phyloP scores from a whole-genome alignment of 2,888 invertebrate species.

The Itoplectis maculator region DNA sequence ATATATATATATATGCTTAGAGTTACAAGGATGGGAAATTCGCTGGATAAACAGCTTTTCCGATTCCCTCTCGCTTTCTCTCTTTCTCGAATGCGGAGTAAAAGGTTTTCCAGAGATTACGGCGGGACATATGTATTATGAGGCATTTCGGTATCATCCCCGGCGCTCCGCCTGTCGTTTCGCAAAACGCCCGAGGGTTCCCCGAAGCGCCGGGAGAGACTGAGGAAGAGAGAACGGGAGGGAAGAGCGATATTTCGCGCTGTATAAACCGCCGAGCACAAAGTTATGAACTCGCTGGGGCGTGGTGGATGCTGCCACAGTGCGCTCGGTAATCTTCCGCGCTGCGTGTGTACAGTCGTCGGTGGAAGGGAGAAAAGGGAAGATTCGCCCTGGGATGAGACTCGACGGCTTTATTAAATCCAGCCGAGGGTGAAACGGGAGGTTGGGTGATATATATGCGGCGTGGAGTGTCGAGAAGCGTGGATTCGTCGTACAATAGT shows the following conservation, averaged over 20 bases:
- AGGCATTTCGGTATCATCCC: constrained; percentile 11
- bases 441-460: neutral
- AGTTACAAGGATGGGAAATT: neutral
- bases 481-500: neutral
- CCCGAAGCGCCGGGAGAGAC: neutral
- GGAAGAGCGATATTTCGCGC: neutral
- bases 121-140: constrained; percentile 8
- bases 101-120: constrained; percentile 20
- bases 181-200: constrained; percentile 12
- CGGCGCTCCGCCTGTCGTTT: neutral
- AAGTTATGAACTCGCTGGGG: constrained; percentile 26
- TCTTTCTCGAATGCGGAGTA: neutral
- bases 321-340: constrained; percentile 53
- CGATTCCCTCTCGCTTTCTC: neutral
- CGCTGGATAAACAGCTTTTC: constrained; percentile 1
- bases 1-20: too few relatives aligned
- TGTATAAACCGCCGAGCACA: constrained; percentile 20
- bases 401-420: constrained; percentile 55
- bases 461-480: neutral
- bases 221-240: neutral
- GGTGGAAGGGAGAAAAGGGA: constrained; percentile 8
- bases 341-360: neutral
- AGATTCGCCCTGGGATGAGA: constrained; percentile 46
- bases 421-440: constrained; percentile 24
- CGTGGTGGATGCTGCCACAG: constrained; percentile 6